phyloP scores from a whole-genome alignment of 2,888 invertebrate genomes.

The Frankliniella fusca region DNA sequence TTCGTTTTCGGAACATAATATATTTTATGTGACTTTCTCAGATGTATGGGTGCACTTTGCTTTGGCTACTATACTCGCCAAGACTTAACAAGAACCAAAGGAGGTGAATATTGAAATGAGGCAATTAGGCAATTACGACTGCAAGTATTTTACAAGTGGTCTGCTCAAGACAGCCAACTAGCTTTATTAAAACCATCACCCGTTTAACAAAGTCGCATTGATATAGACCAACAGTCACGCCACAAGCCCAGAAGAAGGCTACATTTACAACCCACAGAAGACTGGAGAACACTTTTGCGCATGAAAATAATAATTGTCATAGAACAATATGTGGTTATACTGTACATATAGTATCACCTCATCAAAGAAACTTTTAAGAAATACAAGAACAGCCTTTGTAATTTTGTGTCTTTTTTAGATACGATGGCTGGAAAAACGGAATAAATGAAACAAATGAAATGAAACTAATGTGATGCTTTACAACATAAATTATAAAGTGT shows the following conservation, averaged over 20 bases:
- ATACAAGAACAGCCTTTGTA: constrained; percentile 20
- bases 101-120: background rate
- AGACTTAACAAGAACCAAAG: too few relatives aligned
- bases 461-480: background rate
- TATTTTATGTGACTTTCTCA: too few relatives aligned
- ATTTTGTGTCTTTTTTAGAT: constrained; percentile 23
- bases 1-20: too few relatives aligned
- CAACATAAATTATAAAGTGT: background rate
- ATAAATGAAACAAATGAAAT: background rate
- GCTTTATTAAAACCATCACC: constrained; percentile 22
- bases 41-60: too few relatives aligned
- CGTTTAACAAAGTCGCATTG: constrained; percentile 14
- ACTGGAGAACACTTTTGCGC: constrained; percentile 19
- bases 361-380: constrained; percentile 1
- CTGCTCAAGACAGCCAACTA: background rate
- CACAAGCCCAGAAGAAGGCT: constrained; percentile 16
- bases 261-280: constrained; percentile 5
- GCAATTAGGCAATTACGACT: background rate
- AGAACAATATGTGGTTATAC: constrained; percentile 16
- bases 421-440: background rate
- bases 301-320: background rate
- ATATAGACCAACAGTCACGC: constrained; percentile 22
- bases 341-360: constrained; percentile 23
- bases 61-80: too few relatives aligned
- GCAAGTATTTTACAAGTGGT: background rate